Evolutionary conservation across 64 coral and sea anemone species (phyloP), one percentile per base, ranked within the genome.

Genomic region (Montipora sp.): DNA sequence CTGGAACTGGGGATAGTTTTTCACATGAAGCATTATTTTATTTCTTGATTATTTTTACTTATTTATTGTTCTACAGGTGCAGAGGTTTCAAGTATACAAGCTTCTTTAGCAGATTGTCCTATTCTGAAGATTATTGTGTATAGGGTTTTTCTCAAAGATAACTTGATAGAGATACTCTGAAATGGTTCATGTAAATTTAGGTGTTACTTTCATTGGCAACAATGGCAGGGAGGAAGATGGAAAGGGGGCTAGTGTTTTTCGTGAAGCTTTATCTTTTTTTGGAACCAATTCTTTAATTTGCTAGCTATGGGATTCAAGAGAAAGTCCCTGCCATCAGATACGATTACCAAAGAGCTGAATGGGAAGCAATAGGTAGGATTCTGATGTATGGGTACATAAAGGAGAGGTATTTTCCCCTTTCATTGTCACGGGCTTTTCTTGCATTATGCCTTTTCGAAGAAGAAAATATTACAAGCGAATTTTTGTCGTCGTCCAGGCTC

Each of bases 271-370:
- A 44, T 90, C 53, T 8, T 8, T 66, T 36, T 36, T 36, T 36
- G 36, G 36, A 36, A 36, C 36, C 36, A 36, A 36, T 95, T 95
- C 77, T 87, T 45, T 53, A 75, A 90, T 77, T 91, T 89, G 55
- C 70, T 68, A 87, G 65, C 93, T 19, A 87, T 70, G 93, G 77
- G 74, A 82, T 60, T 58, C 89, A 90, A 71, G 89, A 95, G 51
- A 95, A 89, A 83, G 89, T 95, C 36, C 93, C 88, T 90, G 84
- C 80, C 47, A 72, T 90, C 71, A 95, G 93, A 78, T 88, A 95
- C 79, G 88, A 95, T 85, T 95, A 90, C 23, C 93, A 95, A 66
- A 84, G 48, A 12, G 80, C 60, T 48, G 88, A 95, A 70, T 95
- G 93, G 88, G 80, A 95, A 19, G 83, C 75, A 79, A 89, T 90